These are phyloP conservation scores for Zygogramma bicolorata DNA, from an alignment of 2,888 invertebrate species.

Conservation along the genomic window DNA sequence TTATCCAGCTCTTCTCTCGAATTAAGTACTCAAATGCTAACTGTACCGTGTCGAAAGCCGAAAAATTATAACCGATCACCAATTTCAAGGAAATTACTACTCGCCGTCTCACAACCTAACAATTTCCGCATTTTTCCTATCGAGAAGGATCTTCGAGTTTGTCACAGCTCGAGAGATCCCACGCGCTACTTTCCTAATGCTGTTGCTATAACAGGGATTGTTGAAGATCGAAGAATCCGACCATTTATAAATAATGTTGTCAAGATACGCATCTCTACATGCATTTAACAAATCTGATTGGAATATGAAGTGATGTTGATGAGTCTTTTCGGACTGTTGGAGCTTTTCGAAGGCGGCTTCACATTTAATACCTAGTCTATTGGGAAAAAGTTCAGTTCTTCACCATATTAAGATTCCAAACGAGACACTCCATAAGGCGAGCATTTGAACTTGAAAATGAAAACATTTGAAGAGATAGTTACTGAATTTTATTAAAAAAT, in stretches of 20 bases:
- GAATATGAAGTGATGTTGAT: conserved; percentile 21
- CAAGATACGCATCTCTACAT: conserved; percentile 39
- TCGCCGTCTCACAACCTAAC: background rate
- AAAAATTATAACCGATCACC: background rate
- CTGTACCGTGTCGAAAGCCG: background rate
- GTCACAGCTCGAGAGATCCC: conserved; percentile 39
- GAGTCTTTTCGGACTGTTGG: background rate
- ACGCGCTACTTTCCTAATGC: conserved; percentile 55
- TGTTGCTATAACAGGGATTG: conserved; percentile 43
- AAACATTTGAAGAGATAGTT: too few species aligned
- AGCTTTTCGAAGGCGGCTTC: background rate
- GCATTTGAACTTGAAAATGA: too few species aligned
- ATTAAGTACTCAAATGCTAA: background rate
- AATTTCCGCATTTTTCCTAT: background rate
- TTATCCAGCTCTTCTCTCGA: background rate
- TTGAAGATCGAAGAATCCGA: conserved; percentile 47
- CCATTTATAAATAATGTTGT: conserved; percentile 47
- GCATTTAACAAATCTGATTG: conserved; percentile 18
- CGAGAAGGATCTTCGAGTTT: background rate
- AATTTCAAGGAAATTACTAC: background rate
- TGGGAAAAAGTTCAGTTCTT: background rate
- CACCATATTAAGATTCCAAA: background rate
- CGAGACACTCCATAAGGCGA: too few species aligned
- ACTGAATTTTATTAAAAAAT: too few species aligned
- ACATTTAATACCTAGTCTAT: background rate